phyloP scores from a whole-genome alignment of 2,113 vertebrate species.

The Aythya baeri region DNA sequence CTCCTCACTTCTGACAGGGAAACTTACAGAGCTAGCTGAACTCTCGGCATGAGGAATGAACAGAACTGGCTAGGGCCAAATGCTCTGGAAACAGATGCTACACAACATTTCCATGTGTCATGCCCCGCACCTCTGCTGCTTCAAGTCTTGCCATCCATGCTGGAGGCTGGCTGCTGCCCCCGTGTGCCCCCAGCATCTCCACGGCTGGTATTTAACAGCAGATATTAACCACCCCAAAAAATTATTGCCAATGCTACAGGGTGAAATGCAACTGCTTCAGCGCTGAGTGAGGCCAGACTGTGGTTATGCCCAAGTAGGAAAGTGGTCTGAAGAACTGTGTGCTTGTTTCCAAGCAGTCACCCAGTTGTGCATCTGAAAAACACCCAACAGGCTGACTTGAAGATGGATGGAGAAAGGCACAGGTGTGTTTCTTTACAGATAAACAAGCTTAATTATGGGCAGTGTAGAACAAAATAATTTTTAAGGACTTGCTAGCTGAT shows the following conservation, averaged over 20 bases:
- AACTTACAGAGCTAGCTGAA: neutral
- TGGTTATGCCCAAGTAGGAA: rapidly evolving
- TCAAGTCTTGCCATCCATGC: neutral
- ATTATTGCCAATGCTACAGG: rapidly evolving
- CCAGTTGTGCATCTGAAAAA: neutral
- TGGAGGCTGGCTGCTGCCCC: too few species aligned
- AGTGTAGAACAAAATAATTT: neutral
- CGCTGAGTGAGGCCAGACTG: neutral
- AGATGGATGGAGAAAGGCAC: neutral
- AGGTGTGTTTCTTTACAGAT: neutral
- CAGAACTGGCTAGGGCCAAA: neutral
- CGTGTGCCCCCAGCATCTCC: too few species aligned
- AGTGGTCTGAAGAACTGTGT: neutral
- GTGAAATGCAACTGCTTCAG: neutral
- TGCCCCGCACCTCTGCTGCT: neutral
- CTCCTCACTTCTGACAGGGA: neutral
- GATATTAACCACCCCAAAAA: neutral
- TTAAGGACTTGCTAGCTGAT: neutral
- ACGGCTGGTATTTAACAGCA: neutral
- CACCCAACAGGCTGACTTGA: neutral
- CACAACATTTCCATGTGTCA: neutral
- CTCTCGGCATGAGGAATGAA: neutral
- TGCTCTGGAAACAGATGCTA: too few species aligned
- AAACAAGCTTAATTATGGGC: neutral
- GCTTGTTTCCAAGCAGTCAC: neutral